Base-by-base conservation (phyloP, 2,797 vertebrate species). In the Characodon lateralis region DNA sequence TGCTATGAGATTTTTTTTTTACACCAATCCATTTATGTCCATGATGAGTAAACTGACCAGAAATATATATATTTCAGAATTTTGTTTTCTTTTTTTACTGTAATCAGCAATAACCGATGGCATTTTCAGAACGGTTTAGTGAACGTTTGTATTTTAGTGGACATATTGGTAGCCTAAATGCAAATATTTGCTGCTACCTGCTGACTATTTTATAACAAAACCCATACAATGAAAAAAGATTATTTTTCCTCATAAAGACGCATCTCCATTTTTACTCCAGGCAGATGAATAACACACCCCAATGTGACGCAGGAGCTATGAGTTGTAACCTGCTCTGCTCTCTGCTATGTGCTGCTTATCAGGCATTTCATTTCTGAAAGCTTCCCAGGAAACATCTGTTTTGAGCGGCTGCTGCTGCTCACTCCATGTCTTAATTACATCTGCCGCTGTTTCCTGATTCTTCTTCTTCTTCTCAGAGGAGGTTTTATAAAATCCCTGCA, bases 311-410 rank as follows among this genome's bases (percentile, higher is more conserved):
- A 78, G 43, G 1, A 31, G 35, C 50, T 24, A 79, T 88, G 85
- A 84, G 90, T 78, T 81, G 58, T 31, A 80, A 88, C 85, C 78
- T 90, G 89, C 72, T n/a, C 76, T 16, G 73, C 75, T 68, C 66
- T 41, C 73, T 63, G 76, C 39, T 74, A 1, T 6, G 2, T 56
- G 68, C 71, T n/a, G 71, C 78, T 74, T 63, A 70, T 76, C 77
- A 72, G 63, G 16, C 74, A 79, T 61, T 86, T 84, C 22, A 26
- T 28, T 35, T 68, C 73, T 79, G 78, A 61, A 74, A 70, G 75
- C 72, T 61, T 16, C 65, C 26, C 78, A 24, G 78, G 66, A 68
- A 79, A 74, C 78, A 79, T 79, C 28, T 14, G 35, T 31, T 72
- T 41, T 10, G 28, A 24, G 58, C 82, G 2, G 65, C 75, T 55